A percentile compares a stretch with the other conserved stretches of the same genome.
phyloP scores from a whole-genome alignment of 2,797 vertebrate species.

The Gila robusta region DNA sequence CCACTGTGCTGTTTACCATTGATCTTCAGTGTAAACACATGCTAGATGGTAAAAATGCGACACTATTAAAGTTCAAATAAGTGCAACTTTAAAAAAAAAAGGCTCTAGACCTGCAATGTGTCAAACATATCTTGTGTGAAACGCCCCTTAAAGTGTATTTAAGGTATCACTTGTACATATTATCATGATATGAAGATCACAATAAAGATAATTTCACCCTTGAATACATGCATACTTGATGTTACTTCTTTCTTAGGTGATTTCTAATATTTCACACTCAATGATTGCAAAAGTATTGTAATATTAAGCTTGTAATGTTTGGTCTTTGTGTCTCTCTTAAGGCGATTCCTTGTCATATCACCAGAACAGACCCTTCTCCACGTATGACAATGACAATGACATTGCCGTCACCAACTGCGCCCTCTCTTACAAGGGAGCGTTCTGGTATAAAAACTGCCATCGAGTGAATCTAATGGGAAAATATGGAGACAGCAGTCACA shows the following conservation, averaged over 20 bases:
- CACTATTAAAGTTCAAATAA: background rate
- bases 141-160: background rate
- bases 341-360: conserved; percentile 97
- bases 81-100: background rate
- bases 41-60: background rate
- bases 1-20: background rate
- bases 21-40: background rate
- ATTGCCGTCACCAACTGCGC: conserved; percentile 97
- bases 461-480: conserved; percentile 96
- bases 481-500: conserved; percentile 92
- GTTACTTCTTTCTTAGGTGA: background rate
- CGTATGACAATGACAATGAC: conserved; percentile 93
- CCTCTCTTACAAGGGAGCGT: conserved; percentile 96
- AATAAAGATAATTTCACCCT: background rate
- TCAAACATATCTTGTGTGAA: background rate
- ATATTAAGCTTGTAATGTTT: background rate
- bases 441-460: conserved; percentile 99
- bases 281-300: background rate
- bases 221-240: background rate
- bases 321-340: conserved; percentile 27
- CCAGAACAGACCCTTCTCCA: conserved; percentile 93
- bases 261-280: background rate
- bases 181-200: background rate
- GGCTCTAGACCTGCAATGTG: background rate
- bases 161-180: background rate